Percentiles rank a stretch among this genome's conserved stretches.
Evolutionary conservation across 2,797 vertebrate species (phyloP).

Genomic region (Aselliscus stoliczkanus): DNA sequence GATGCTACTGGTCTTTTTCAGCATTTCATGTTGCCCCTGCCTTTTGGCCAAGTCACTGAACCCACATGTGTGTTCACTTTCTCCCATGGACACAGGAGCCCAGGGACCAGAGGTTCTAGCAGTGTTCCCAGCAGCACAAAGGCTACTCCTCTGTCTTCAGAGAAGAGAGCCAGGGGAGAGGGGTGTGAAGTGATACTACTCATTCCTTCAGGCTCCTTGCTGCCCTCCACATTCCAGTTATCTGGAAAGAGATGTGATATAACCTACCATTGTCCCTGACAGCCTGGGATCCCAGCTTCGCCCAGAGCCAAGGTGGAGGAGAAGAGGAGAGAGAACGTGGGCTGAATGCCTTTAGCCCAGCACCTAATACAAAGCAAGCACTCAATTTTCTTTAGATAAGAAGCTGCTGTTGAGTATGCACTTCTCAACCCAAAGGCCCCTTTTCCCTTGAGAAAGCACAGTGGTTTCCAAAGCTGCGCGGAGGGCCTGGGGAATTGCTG

Average conservation of each 20-base stretch:
- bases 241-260: constrained; percentile 3
- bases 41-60: not conserved
- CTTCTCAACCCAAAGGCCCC: not conserved
- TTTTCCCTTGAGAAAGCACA: not conserved
- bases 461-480: not conserved
- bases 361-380: not conserved
- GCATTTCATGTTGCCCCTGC: not conserved
- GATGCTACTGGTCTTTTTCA: not conserved
- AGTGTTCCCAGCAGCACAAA: not conserved
- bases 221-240: not conserved
- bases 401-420: not conserved
- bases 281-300: not conserved
- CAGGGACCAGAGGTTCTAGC: not conserved
- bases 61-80: not conserved
- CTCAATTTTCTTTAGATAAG: not conserved
- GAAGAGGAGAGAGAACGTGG: not conserved
- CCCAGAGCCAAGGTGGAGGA: not conserved
- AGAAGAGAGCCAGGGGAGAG: not conserved
- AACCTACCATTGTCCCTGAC: not conserved
- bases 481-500: not conserved
- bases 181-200: not conserved
- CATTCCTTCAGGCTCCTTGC: not conserved
- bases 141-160: not conserved
- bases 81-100: not conserved
- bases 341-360: not conserved